Evolutionary conservation across 2,113 vertebrate genomes (phyloP).

Genomic region (Phalacrocorax carbo): DNA sequence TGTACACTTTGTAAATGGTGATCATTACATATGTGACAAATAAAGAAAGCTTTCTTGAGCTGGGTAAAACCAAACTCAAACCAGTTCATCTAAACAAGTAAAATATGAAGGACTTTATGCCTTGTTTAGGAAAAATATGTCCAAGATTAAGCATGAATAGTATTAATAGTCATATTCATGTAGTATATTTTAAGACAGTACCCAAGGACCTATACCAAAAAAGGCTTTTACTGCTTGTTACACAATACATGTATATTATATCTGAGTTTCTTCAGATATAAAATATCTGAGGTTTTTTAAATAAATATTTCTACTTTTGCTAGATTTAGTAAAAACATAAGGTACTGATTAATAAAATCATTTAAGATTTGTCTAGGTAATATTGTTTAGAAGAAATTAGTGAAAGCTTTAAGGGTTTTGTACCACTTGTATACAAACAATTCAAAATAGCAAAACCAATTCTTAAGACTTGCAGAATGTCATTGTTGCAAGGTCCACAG

Average conservation of each 20-base stretch:
- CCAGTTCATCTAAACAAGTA: background rate
- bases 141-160: background rate
- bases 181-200: background rate
- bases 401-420: background rate
- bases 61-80: constrained; percentile 51
- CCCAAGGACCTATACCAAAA: background rate
- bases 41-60: background rate
- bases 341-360: background rate
- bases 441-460: background rate
- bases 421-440: background rate
- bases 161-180: background rate
- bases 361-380: background rate
- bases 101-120: background rate
- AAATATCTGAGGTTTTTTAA: background rate
- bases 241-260: background rate
- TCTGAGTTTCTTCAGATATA: background rate
- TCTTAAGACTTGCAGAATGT: background rate
- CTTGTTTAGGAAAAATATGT: background rate
- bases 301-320: background rate
- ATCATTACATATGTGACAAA: background rate
- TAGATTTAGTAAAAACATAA: background rate
- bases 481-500: background rate
- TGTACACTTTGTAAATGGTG: background rate
- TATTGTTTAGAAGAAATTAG: background rate
- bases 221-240: background rate